phyloP scores from a whole-genome alignment of 2,888 invertebrate genomes.

The Frankliniella intonsa region DNA sequence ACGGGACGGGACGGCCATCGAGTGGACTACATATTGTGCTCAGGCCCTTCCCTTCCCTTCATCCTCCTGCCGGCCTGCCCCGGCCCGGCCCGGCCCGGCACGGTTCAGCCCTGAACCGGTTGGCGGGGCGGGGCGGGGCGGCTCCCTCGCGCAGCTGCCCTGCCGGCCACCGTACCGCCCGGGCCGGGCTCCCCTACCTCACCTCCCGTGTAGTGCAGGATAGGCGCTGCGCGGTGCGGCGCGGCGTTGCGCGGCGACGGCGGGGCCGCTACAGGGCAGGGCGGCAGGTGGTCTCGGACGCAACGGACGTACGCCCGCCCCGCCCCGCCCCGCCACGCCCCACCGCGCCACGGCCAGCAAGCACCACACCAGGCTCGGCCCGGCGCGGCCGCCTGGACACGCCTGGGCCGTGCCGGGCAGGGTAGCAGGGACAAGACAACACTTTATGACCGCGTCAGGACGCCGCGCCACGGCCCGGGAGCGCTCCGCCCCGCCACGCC shows the following conservation, averaged over 20 bases:
- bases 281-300: neutral
- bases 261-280: neutral
- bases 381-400: neutral
- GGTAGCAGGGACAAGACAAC: neutral
- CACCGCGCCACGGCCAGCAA: neutral
- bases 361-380: neutral
- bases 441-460: slow-evolving; percentile 4
- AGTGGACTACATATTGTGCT: neutral
- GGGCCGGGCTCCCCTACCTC: neutral
- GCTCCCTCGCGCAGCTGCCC: neutral
- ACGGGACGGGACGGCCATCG: neutral
- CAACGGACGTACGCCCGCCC: neutral
- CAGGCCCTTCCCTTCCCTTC: neutral
- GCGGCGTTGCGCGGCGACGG: neutral
- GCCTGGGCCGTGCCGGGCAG: neutral
- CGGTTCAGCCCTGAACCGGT: neutral
- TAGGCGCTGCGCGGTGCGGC: neutral
- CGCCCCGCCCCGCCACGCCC: neutral
- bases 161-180: neutral
- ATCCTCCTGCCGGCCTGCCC: neutral
- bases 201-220: neutral
- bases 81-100: neutral
- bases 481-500: neutral
- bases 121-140: neutral
- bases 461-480: neutral